These are phyloP conservation scores for Rousettus madagascariensis DNA, from an alignment of 2,797 vertebrate genomes.

Conservation along the genomic window DNA sequence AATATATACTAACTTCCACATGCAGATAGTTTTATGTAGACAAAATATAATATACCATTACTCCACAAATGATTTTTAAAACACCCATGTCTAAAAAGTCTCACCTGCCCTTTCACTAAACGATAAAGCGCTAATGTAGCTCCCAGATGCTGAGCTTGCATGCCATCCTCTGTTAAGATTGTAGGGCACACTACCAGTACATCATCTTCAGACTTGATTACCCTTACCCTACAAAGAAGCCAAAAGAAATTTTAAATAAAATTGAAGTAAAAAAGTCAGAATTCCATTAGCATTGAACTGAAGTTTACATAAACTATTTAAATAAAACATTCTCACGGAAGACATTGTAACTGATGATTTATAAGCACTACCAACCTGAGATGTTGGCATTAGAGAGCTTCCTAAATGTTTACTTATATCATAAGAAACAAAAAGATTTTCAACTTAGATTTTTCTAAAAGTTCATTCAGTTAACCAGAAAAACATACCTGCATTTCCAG, in stretches of 20 bases:
- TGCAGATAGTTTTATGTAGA: background rate
- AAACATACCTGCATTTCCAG: constrained; percentile 95
- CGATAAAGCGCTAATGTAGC: constrained; percentile 95
- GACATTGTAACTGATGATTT: background rate
- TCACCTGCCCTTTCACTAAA: constrained; percentile 96
- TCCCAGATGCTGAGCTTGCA: constrained; percentile 97
- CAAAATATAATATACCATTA: background rate
- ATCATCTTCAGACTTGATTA: constrained; percentile 89
- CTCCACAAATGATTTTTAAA: background rate
- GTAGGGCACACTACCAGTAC: constrained; percentile 92
- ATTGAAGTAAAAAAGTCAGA: background rate
- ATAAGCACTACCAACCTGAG: background rate
- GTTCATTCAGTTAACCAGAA: constrained; percentile 43
- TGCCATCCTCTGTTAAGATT: constrained; percentile 95
- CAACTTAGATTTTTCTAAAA: constrained; percentile 15
- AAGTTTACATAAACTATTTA: background rate
- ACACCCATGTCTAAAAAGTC: constrained; percentile 43
- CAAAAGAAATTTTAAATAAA: background rate
- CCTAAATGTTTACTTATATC: background rate
- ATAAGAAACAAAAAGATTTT: constrained; percentile 1
- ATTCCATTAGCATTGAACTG: background rate
- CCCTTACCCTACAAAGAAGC: constrained; percentile 88
- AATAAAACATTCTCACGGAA: background rate
- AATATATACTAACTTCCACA: background rate
- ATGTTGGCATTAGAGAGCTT: background rate